These are phyloP conservation scores for Orthonyx spaldingii DNA, from an alignment of 2,113 vertebrate species.

Conservation along the genomic window DNA sequence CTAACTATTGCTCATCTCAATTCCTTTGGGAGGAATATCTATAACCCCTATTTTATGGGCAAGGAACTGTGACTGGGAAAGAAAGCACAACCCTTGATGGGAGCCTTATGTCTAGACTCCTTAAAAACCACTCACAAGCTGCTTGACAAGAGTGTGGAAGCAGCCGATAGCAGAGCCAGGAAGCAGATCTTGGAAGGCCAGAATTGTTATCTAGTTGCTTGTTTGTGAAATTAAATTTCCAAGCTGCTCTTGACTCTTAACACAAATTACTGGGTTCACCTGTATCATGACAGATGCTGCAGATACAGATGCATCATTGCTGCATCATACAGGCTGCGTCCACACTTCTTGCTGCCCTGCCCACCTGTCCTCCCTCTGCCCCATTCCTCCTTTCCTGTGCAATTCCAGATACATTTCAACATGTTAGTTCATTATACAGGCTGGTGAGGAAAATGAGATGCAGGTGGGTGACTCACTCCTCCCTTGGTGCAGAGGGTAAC, in stretches of 20 bases:
- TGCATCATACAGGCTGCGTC: neutral
- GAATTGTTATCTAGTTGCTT: neutral
- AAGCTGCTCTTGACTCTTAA: neutral
- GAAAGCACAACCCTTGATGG: rapidly evolving
- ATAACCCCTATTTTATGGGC: neutral
- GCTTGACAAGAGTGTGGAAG: neutral
- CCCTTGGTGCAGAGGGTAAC: constrained; percentile 40
- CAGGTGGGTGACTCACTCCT: constrained; percentile 19
- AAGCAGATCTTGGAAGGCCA: neutral
- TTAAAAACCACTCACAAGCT: neutral
- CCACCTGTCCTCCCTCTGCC: neutral
- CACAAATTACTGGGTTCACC: neutral
- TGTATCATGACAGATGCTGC: neutral
- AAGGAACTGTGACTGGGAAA: neutral
- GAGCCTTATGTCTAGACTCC: neutral
- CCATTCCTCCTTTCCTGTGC: neutral
- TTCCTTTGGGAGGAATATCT: neutral
- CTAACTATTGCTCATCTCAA: neutral
- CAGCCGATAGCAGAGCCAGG: neutral
- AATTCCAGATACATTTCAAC: neutral
- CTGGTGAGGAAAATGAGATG: neutral
- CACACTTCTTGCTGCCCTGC: neutral
- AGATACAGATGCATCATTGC: neutral
- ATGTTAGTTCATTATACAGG: neutral
- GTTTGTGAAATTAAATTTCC: neutral